Evolutionary conservation across 2,888 invertebrate genomes (phyloP), one percentile per base, ranked within the genome.

Genomic region (Yponomeuta cagnagella): DNA sequence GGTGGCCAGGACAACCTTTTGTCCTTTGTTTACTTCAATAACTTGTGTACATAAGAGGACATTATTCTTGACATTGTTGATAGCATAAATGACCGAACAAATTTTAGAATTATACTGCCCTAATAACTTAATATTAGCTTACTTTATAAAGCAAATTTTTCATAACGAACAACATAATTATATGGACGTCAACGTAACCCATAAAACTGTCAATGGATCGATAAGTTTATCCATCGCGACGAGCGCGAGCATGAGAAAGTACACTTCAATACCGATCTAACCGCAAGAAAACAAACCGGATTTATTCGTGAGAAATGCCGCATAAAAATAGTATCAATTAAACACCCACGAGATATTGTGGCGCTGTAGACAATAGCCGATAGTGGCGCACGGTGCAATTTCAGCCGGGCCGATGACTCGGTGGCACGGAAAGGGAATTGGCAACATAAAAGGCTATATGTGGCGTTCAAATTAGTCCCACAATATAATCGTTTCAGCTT

Each of bases 401-500:
- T 6, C n/a, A 78, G 82, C 82, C 81, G 81, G 81, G 80, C 76
- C 85, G 78, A 88, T 87, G 87, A 82, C 83, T 81, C 81, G 82
- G 78, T 82, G 82, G 84, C 87, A 89, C 84, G 86, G 75, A 84
- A 86, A 82, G 82, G 78, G 86, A 85, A 87, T 85, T 82, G 82
- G 84, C 80, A 82, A 82, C 80, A 82, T 81, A 82, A 80, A 76
- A 77, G 78, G 82, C 80, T 75, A 76, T 75, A 77, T 77, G 52
- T 58, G 74, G 75, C 76, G 82, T 63, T 23, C 33, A 67, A 58
- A 71, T 58, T 82, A 84, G 87, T 83, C 83, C 80, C 82, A 84
- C 83, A 86, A 83, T 82, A 90, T 89, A 89, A 88, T 90, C 88
- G 86, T 87, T 86, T 84, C 88, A 88, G 87, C 88, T 86, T 83